These are phyloP conservation scores for Echeneis naucrates DNA, from an alignment of 2,797 vertebrate genomes.

Conservation along the genomic window DNA sequence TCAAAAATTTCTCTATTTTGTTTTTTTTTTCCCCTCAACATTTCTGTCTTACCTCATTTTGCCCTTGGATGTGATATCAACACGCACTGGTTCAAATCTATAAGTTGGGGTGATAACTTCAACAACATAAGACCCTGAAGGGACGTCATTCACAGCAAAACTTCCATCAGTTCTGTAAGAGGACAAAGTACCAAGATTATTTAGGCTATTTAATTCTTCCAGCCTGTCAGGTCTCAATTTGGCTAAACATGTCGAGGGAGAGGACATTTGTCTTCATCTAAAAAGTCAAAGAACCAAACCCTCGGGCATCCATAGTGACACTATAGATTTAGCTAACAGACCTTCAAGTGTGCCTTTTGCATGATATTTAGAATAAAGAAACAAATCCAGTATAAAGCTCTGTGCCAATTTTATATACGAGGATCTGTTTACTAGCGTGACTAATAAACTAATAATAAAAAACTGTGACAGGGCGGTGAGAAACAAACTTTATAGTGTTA, in stretches of 20 bases:
- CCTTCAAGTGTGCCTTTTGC: not conserved
- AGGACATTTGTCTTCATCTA: not conserved
- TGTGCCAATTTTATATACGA: too few species aligned
- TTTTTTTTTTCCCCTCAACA: not conserved
- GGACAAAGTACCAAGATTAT: not conserved
- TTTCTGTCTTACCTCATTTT: conserved; percentile 92
- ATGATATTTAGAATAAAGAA: not conserved
- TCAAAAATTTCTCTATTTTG: not conserved
- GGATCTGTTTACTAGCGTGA: not conserved
- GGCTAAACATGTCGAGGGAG: not conserved
- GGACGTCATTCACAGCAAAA: conserved; percentile 97
- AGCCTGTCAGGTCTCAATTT: not conserved
- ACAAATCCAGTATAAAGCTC: not conserved
- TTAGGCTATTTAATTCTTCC: not conserved
- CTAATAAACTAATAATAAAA: not conserved
- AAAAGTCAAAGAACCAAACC: not conserved
- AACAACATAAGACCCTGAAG: conserved; percentile 96
- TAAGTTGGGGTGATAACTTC: conserved; percentile 93
- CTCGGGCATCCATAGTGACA: not conserved
- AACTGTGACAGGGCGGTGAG: not conserved
- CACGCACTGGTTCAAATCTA: conserved; percentile 94
- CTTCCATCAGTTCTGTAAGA: conserved; percentile 93
- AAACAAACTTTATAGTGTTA: not conserved
- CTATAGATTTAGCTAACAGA: not conserved
- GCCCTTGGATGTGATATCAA: conserved; percentile 98